These are phyloP conservation scores for Euwallacea fornicatus DNA, from an alignment of 1,140 invertebrate genomes.

Conservation along the genomic window DNA sequence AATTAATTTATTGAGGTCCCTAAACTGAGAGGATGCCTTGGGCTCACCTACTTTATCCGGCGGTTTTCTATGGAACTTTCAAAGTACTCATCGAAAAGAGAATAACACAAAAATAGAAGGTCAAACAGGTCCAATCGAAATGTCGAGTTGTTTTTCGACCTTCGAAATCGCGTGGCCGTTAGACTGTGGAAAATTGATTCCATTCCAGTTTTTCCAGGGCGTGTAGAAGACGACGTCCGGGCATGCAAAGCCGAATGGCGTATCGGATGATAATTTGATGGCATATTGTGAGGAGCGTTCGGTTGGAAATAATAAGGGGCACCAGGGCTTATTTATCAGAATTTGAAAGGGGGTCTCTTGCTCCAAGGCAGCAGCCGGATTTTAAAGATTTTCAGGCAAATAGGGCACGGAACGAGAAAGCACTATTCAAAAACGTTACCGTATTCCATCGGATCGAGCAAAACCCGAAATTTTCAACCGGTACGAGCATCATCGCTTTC, in stretches of 20 bases:
- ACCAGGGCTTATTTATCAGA: too few relatives aligned
- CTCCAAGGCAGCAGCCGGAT: too few relatives aligned
- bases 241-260: background rate
- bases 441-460: too few relatives aligned
- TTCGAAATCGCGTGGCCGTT: background rate
- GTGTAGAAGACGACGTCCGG: background rate
- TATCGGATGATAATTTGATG: background rate
- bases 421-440: too few relatives aligned
- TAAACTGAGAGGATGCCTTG: background rate
- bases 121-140: background rate
- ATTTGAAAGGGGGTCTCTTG: too few relatives aligned
- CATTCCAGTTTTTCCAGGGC: conserved; percentile 5
- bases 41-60: background rate
- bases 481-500: too few relatives aligned
- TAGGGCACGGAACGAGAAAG: too few relatives aligned
- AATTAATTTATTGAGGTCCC: background rate
- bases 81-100: background rate
- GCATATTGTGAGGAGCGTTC: too few relatives aligned
- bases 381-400: too few relatives aligned
- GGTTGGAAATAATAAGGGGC: too few relatives aligned
- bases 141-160: conserved; percentile 3
- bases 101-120: background rate
- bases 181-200: conserved; percentile 6
- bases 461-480: too few relatives aligned
- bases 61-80: background rate